These are phyloP conservation scores for Lepus townsendii DNA, from an alignment of 2,797 vertebrate genomes.

Conservation along the genomic window DNA sequence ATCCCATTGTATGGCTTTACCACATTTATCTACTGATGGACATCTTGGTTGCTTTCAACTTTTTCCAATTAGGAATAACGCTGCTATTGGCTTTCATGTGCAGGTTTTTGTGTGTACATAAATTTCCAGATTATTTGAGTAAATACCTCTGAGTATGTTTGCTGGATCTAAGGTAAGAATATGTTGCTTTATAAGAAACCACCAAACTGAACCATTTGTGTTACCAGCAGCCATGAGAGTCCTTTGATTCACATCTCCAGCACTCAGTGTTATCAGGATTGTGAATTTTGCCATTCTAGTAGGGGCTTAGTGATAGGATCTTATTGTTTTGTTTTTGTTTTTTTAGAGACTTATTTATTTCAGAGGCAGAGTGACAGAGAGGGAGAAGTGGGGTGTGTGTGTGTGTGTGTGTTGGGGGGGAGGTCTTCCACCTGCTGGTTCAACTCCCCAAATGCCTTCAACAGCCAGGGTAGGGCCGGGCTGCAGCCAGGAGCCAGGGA, in stretches of 20 bases:
- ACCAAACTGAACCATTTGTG: background rate
- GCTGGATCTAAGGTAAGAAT: background rate
- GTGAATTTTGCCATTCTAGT: background rate
- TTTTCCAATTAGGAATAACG: slow-evolving; percentile 21
- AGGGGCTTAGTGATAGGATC: background rate
- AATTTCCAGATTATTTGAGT: background rate
- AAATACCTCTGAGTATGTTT: background rate
- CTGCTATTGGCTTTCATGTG: background rate
- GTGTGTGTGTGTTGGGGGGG: too few species aligned
- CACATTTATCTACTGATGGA: background rate
- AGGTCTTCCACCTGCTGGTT: too few species aligned
- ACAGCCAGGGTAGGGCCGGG: too few species aligned
- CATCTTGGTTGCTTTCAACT: background rate
- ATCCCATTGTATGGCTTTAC: background rate
- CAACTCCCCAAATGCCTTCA: too few species aligned
- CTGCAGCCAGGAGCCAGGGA: too few species aligned
- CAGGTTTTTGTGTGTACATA: background rate
- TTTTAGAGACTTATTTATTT: too few species aligned
- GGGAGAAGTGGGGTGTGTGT: too few species aligned
- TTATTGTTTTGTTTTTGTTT: background rate
- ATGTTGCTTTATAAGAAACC: background rate
- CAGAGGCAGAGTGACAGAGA: too few species aligned
- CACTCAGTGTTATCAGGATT: rapidly evolving
- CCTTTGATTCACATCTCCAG: background rate
- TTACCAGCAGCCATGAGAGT: rapidly evolving